A percentile compares a stretch with the other conserved stretches of the same genome.
phyloP scores from a whole-genome alignment of 2,113 vertebrate species.

The Nothobranchius furzeri region DNA sequence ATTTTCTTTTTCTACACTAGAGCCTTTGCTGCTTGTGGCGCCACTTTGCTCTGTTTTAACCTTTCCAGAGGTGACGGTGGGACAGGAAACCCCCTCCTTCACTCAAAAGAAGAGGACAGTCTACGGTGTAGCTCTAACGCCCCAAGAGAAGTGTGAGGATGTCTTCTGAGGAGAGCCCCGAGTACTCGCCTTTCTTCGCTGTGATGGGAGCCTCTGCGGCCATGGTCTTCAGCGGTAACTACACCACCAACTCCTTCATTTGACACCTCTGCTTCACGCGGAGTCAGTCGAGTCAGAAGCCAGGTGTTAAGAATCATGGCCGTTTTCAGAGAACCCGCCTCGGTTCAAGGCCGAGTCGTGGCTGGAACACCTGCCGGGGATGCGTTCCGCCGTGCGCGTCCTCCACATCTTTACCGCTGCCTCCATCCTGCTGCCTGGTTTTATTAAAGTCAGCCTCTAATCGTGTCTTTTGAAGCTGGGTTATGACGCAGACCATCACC shows the following conservation, averaged over 20 bases:
- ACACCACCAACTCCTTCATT: constrained; percentile 33
- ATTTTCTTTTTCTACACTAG: constrained; percentile 81
- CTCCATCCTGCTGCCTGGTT: not conserved
- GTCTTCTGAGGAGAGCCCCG: constrained; percentile 78
- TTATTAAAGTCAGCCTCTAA: not conserved
- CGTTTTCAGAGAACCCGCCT: not conserved
- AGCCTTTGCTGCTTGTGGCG: constrained; percentile 23
- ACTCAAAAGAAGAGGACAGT: constrained; percentile 23
- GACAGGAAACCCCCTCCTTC: constrained; percentile 14
- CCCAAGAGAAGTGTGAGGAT: constrained; percentile 66
- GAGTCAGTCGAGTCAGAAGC: not conserved
- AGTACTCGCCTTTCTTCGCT: constrained; percentile 93
- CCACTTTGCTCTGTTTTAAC: constrained; percentile 18
- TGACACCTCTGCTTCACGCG: constrained; percentile 6
- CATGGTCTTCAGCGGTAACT: constrained; percentile 95
- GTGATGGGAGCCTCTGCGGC: constrained; percentile 94
- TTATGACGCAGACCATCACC: constrained; percentile 44
- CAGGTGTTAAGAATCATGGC: not conserved
- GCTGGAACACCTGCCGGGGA: constrained; percentile 49
- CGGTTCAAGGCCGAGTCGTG: constrained; percentile 10
- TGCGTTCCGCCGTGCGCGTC: not conserved
- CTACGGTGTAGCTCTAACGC: constrained; percentile 34
- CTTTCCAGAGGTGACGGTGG: constrained; percentile 30
- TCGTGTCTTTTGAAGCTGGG: constrained; percentile 4
- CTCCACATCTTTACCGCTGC: not conserved